These are phyloP conservation scores for Macrobrachium nipponense DNA, from an alignment of 1,140 invertebrate genomes.

Conservation along the genomic window DNA sequence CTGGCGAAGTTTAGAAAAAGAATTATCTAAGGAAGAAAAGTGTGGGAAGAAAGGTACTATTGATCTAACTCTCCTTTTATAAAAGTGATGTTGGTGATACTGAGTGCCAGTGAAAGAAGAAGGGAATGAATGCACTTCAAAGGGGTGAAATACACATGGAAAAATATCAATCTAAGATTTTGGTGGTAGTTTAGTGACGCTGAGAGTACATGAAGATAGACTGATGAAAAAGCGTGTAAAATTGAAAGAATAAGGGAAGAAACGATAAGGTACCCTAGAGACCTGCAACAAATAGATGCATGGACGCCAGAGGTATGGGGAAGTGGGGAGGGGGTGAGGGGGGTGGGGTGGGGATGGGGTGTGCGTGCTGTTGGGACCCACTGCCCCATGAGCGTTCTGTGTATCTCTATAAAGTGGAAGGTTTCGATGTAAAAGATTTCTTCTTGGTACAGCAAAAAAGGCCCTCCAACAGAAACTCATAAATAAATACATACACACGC, in stretches of 20 bases:
- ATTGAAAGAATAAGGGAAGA: neutral
- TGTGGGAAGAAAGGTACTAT: neutral
- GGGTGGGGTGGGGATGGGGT: neutral
- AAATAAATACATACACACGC: too few species aligned
- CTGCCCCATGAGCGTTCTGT: too few species aligned
- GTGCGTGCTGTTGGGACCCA: neutral
- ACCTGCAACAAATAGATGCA: neutral
- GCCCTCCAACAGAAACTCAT: too few species aligned
- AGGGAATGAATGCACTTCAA: too few species aligned
- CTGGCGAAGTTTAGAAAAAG: neutral
- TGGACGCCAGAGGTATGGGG: neutral
- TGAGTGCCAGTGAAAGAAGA: too few species aligned
- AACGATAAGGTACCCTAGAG: neutral
- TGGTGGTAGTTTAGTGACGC: neutral
- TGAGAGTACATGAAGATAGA: neutral
- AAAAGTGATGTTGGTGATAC: too few species aligned
- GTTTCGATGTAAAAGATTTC: too few species aligned
- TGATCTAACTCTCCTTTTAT: too few species aligned
- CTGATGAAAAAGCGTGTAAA: neutral
- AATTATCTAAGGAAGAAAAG: constrained; percentile 11
- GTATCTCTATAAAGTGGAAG: too few species aligned
- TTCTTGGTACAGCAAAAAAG: too few species aligned
- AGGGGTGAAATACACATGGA: too few species aligned
- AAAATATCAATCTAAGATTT: too few species aligned
- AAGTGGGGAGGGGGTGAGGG: neutral